Evolutionary conservation across 2,888 invertebrate species (phyloP).

Genomic region (Leptopilina myrica): DNA sequence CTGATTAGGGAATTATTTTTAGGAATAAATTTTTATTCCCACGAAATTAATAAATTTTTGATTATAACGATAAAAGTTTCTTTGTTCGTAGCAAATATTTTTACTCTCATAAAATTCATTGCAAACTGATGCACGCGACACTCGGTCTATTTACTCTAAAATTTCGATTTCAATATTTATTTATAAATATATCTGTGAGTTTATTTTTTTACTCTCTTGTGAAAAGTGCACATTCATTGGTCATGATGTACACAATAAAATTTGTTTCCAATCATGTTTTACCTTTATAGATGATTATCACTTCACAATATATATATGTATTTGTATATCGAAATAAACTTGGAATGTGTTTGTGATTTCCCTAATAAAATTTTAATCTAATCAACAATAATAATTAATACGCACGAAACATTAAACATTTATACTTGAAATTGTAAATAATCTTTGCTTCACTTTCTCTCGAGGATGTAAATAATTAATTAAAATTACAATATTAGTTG

Average conservation of each 20-base stretch:
- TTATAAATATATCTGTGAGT: background rate
- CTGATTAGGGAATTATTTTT: slow-evolving; percentile 3
- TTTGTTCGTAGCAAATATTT: background rate
- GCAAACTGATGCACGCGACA: background rate
- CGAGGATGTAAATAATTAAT: no score
- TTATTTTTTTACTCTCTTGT: background rate
- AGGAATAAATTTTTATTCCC: background rate
- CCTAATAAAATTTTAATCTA: slow-evolving; percentile 7
- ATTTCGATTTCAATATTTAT: background rate
- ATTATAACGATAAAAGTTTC: background rate
- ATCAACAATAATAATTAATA: background rate
- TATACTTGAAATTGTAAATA: no score
- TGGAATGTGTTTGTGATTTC: slow-evolving; percentile 18
- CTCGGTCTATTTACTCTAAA: no score
- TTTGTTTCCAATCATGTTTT: background rate
- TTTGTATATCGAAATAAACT: slow-evolving; percentile 9
- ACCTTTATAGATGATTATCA: background rate
- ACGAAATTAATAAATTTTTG: background rate
- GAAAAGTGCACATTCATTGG: background rate
- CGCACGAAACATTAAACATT: no score
- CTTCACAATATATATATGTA: background rate
- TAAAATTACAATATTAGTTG: no score
- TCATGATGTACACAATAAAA: background rate
- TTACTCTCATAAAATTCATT: background rate
- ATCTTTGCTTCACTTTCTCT: no score